A percentile compares a stretch with the other conserved stretches of the same genome.
Conservation (phyloP, 2,797 vertebrate genomes). For the Sebastes matsubarae region DNA sequence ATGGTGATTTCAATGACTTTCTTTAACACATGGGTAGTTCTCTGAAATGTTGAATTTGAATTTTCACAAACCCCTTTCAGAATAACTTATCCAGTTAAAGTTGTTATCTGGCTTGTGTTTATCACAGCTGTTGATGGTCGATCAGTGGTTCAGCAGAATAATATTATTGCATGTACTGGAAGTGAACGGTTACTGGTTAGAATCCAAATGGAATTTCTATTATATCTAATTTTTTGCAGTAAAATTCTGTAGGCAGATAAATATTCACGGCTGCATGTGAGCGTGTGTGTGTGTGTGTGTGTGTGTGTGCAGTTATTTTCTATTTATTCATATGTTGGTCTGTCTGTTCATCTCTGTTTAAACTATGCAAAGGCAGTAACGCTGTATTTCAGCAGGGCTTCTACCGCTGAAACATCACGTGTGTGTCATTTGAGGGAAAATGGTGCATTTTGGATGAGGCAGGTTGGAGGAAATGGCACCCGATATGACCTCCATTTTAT, state of each 20-base stretch:
- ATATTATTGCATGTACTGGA: background rate
- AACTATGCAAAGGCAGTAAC: constrained; percentile 13
- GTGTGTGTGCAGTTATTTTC: background rate
- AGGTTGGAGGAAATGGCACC: constrained; percentile 75
- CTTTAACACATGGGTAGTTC: too few species aligned
- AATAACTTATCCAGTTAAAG: background rate
- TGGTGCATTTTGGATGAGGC: constrained; percentile 77
- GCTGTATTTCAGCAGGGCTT: constrained; percentile 18
- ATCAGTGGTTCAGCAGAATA: background rate
- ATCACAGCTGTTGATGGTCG: background rate
- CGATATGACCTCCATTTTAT: constrained; percentile 81
- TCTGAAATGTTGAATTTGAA: background rate
- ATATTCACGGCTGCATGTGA: background rate
- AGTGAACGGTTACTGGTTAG: background rate
- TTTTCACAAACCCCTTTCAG: background rate
- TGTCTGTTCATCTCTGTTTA: constrained; percentile 40
- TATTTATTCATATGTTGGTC: background rate
- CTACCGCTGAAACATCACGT: constrained; percentile 49
- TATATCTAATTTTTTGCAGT: background rate
- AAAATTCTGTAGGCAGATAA: background rate
- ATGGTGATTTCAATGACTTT: background rate
- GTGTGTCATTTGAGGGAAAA: constrained; percentile 74
- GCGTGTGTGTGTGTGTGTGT: background rate
- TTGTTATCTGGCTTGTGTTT: background rate
- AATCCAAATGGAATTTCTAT: background rate